Evolutionary conservation across 2,888 invertebrate species (phyloP).

Genomic region (Lycaena phlaeas): DNA sequence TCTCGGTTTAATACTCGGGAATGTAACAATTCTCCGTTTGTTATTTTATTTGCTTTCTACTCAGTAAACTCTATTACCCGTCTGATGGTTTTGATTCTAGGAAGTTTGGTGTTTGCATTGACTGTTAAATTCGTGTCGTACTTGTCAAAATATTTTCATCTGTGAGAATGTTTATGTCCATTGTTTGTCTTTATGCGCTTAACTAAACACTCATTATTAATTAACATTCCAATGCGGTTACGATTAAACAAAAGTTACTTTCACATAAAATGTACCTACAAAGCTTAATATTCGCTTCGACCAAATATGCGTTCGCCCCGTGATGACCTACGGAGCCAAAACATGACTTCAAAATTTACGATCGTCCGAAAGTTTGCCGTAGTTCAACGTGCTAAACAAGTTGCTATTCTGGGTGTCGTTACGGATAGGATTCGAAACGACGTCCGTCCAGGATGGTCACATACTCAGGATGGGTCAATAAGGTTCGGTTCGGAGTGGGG

Average conservation of each 20-base stretch:
- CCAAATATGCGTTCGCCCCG: too few relatives aligned
- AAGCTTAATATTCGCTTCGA: too few relatives aligned
- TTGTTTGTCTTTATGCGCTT: slow-evolving; percentile 36
- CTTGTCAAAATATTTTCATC: slow-evolving; percentile 56
- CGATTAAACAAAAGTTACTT: background rate
- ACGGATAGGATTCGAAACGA: too few relatives aligned
- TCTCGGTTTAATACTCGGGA: background rate
- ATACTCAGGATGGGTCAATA: too few relatives aligned
- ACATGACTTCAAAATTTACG: too few relatives aligned
- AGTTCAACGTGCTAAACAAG: too few relatives aligned
- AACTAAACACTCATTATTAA: slow-evolving; percentile 23
- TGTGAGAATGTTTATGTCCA: slow-evolving; percentile 47
- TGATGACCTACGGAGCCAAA: too few relatives aligned
- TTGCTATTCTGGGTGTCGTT: too few relatives aligned
- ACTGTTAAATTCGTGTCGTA: slow-evolving; percentile 54
- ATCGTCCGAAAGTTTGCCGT: too few relatives aligned
- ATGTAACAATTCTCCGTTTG: slow-evolving; percentile 25
- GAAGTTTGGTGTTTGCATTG: slow-evolving; percentile 59
- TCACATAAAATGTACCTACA: too few relatives aligned
- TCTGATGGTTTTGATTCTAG: slow-evolving; percentile 63
- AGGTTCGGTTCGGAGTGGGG: too few relatives aligned
- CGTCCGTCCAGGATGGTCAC: too few relatives aligned
- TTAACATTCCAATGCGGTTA: slow-evolving; percentile 18
- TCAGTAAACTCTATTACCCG: slow-evolving; percentile 61
- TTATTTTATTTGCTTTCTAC: slow-evolving; percentile 65